These are phyloP conservation scores for Salarias fasciatus DNA, from an alignment of 2,797 vertebrate genomes.

Conservation along the genomic window DNA sequence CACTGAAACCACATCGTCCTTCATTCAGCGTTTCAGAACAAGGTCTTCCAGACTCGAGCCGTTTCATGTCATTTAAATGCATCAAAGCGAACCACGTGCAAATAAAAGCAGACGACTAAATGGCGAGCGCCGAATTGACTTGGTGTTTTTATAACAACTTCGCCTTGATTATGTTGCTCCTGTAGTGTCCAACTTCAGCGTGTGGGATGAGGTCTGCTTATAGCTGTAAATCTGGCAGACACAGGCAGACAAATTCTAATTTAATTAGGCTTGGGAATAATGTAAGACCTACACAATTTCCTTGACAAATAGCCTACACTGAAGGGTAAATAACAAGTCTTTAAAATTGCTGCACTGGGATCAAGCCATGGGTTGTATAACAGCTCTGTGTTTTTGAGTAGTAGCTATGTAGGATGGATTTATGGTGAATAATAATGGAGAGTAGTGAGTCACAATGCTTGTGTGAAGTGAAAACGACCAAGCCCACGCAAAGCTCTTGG, in stretches of 20 bases:
- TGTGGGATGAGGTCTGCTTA: slow-evolving; percentile 53
- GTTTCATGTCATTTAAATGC: slow-evolving; percentile 11
- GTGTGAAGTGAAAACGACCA: slow-evolving; percentile 70
- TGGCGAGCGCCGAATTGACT: slow-evolving; percentile 19
- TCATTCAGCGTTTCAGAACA: slow-evolving; percentile 6
- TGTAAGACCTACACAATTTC: slow-evolving; percentile 54
- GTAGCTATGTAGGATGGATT: slow-evolving; percentile 70
- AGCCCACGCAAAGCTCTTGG: slow-evolving; percentile 73
- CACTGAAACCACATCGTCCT: not conserved
- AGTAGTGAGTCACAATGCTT: slow-evolving; percentile 69
- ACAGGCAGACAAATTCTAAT: slow-evolving; percentile 62
- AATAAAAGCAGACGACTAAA: slow-evolving; percentile 37
- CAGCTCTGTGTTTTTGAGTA: slow-evolving; percentile 57
- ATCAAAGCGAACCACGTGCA: slow-evolving; percentile 23
- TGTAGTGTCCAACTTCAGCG: slow-evolving; percentile 30
- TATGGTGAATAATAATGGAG: slow-evolving; percentile 73
- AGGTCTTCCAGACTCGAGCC: not conserved
- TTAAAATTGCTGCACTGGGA: slow-evolving; percentile 54
- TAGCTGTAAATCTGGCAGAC: slow-evolving; percentile 58
- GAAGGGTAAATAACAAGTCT: slow-evolving; percentile 63
- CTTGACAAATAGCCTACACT: slow-evolving; percentile 61
- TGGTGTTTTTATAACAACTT: slow-evolving; percentile 55
- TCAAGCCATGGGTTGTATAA: slow-evolving; percentile 57
- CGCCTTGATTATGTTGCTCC: slow-evolving; percentile 53
- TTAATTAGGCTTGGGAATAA: slow-evolving; percentile 71